phyloP scores from a whole-genome alignment of 1,140 invertebrate species.

The Bombus ignitus region DNA sequence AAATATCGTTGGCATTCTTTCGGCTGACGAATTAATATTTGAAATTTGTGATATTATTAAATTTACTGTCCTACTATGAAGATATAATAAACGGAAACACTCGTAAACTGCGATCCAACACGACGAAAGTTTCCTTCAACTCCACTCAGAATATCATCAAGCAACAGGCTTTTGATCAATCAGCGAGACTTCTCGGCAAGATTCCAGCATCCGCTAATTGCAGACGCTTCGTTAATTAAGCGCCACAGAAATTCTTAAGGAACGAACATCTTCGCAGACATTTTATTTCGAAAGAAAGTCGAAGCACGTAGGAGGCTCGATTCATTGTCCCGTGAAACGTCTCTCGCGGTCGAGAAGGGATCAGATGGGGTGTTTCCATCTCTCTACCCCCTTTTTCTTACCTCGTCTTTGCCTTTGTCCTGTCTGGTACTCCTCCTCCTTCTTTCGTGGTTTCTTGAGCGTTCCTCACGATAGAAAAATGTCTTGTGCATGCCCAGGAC shows the following conservation, averaged over 20 bases:
- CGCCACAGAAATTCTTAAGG: constrained; percentile 25
- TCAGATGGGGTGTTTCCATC: constrained; percentile 16
- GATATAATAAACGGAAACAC: too few species aligned
- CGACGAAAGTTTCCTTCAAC: neutral
- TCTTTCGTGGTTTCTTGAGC: constrained; percentile 28
- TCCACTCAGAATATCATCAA: neutral
- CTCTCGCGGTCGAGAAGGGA: constrained; percentile 31
- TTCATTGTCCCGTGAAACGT: constrained; percentile 61
- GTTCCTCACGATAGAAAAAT: constrained; percentile 53
- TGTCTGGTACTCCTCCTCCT: neutral
- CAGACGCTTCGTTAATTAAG: constrained; percentile 41
- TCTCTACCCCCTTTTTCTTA: neutral
- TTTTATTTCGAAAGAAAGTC: constrained; percentile 50
- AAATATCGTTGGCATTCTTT: too few species aligned
- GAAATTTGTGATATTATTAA: too few species aligned
- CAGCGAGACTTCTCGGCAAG: neutral
- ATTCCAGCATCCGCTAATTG: constrained; percentile 16
- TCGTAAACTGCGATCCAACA: neutral
- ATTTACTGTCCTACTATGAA: too few species aligned
- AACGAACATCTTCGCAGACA: constrained; percentile 34
- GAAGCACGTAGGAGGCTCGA: constrained; percentile 43
- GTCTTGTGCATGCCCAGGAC: constrained; percentile 48
- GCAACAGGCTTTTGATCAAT: constrained; percentile 39
- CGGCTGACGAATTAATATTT: too few species aligned
- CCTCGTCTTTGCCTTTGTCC: constrained; percentile 55